A percentile compares a stretch with the other conserved stretches of the same genome.
Conservation (phyloP, 2,797 vertebrate genomes). For the Phoebastria nigripes region DNA sequence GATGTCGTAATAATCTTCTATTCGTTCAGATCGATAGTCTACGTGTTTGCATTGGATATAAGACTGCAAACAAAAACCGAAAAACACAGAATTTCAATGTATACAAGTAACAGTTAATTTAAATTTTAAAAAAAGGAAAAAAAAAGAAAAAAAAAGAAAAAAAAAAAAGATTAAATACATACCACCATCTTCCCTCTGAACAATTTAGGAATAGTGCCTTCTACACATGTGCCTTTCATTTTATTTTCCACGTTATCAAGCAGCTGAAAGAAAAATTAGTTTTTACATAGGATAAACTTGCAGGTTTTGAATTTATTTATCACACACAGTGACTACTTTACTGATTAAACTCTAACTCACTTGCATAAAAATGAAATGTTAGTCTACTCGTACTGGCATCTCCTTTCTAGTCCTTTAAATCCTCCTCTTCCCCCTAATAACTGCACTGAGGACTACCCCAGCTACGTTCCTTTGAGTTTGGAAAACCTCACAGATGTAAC, state of each 20-base stretch:
- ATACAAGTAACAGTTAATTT: not conserved
- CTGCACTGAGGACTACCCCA: not conserved
- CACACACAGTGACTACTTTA: not conserved
- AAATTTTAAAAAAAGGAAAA: not conserved
- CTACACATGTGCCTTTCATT: conserved; percentile 99
- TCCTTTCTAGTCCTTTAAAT: not conserved
- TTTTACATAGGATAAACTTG: not conserved
- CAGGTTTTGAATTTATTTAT: not conserved
- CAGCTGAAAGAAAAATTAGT: conserved; percentile 80
- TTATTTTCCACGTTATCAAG: conserved; percentile 99
- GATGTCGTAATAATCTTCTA: conserved; percentile 99
- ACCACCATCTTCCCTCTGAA: conserved; percentile 99
- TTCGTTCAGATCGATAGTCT: conserved; percentile 96
- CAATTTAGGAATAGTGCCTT: conserved; percentile 98
- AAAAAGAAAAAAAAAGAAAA: not conserved
- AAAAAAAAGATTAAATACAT: conserved; percentile 62
- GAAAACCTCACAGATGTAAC: not conserved
- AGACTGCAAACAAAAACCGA: conserved; percentile 78
- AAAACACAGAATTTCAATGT: not conserved
- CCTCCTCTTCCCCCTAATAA: not conserved
- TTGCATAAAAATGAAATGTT: not conserved
- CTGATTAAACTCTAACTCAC: not conserved
- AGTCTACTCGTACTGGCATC: not conserved
- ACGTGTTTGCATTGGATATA: conserved; percentile 99
- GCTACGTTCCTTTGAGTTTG: not conserved